Conservation (phyloP, 2,113 vertebrate species). For the Zosterops lateralis region DNA sequence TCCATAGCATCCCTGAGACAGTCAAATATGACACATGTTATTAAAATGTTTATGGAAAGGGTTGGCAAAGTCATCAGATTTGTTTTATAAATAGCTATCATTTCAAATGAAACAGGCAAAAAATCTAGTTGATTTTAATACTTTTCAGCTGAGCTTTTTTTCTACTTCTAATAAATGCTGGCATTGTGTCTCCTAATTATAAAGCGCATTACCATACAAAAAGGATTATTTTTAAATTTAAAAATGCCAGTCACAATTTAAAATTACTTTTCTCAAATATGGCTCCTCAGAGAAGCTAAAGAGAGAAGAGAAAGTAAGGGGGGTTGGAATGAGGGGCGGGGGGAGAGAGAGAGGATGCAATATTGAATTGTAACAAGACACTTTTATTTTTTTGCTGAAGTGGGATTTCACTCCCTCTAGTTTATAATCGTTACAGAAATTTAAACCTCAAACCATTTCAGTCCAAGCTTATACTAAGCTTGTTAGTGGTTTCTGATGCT, state of each 20-base stretch:
- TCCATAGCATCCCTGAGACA: slow-evolving; percentile 5
- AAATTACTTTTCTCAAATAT: slow-evolving; percentile 71
- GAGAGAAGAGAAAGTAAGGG: slow-evolving; percentile 35
- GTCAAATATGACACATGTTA: slow-evolving; percentile 29
- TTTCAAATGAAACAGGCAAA: slow-evolving; percentile 53
- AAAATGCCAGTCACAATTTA: slow-evolving; percentile 69
- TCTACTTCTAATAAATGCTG: slow-evolving; percentile 45
- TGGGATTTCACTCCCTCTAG: slow-evolving; percentile 92
- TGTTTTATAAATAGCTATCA: slow-evolving; percentile 67
- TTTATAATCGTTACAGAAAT: slow-evolving; percentile 96
- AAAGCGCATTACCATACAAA: slow-evolving; percentile 63
- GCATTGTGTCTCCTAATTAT: slow-evolving; percentile 70
- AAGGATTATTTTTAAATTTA: slow-evolving; percentile 70
- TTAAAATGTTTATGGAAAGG: slow-evolving; percentile 59
- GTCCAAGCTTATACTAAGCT: slow-evolving; percentile 99
- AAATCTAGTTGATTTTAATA: slow-evolving; percentile 69
- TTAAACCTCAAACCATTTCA: slow-evolving; percentile 99
- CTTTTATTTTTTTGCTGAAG: slow-evolving; percentile 94
- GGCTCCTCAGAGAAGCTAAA: slow-evolving; percentile 58
- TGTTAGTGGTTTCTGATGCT: slow-evolving; percentile 99
- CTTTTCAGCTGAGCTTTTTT: slow-evolving; percentile 50
- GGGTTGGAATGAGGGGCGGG: slow-evolving; percentile 31
- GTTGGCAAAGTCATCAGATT: slow-evolving; percentile 62
- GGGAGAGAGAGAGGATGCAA: slow-evolving; percentile 55
- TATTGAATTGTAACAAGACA: slow-evolving; percentile 67